Base-by-base conservation (phyloP, 2,888 invertebrate genomes). In the Boloria euphrosyne region DNA sequence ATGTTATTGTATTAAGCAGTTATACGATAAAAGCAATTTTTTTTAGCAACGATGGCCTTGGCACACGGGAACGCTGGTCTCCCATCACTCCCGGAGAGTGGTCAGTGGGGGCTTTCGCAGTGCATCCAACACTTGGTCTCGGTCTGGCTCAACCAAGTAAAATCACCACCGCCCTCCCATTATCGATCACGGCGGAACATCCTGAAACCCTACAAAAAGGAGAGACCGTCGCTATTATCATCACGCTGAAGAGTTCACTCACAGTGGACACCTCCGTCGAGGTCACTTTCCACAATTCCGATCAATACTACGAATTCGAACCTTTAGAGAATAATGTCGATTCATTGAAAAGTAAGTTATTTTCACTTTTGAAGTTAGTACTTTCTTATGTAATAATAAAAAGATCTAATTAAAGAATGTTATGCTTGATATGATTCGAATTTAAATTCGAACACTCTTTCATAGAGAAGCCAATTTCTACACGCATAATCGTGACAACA, bases 131-230 rank as follows among this genome's bases (percentile, higher is more conserved):
- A 0, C 72, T 87, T 1, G 93, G 93, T 0, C 80, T 92, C 0
- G 92, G 90, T 0, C 63, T 92, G 14, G 91, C 92, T 43, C 53
- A 78, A 2, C 86, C 90, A 0, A 80, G 82, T 66, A 79, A 76
- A 69, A 81, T 88, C 79, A 77, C 86, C n/a, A 87, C 90, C 31
- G 81, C 82, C 18, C 80, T 85, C 89, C 94, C 87, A 95, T 97
- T 99, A 82, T 96, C 97, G 73, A 94, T 98, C 52, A 95, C 95
- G 10, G 93, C 98, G 10, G 97, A 98, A 80, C 87, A 99, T 58
- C 99, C 99, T 0, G 96, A 97, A 76, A 95, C 96, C 0, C 95
- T 99, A 14, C 96, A 97, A 75, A 94, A 95, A 70, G 98, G 98
- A 27, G 99, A 99, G 92, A 95, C 96, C 10, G 93, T 99, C 63